Evolutionary conservation across 2,888 invertebrate genomes (phyloP).

Genomic region (Macaria notata): DNA sequence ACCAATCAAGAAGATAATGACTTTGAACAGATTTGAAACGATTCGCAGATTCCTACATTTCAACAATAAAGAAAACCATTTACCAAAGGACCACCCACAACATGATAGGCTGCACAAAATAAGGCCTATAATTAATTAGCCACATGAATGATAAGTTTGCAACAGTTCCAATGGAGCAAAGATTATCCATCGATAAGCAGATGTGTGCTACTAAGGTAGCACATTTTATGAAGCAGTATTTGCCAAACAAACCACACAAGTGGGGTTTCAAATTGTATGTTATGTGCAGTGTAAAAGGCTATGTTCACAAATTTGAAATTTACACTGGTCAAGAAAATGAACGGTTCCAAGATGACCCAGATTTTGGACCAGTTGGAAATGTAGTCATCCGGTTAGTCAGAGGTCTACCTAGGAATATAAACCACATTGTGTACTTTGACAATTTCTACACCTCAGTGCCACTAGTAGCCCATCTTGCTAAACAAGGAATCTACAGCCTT

Average conservation of each 20-base stretch:
- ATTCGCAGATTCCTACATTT: constrained; percentile 43
- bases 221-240: constrained; percentile 39
- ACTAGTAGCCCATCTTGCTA: constrained; percentile 35
- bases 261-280: constrained; percentile 37
- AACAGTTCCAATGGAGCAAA: constrained; percentile 40
- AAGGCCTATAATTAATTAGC: constrained; percentile 42
- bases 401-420: constrained; percentile 40
- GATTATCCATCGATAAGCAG: constrained; percentile 34
- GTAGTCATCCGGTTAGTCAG: constrained; percentile 38
- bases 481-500: constrained; percentile 40
- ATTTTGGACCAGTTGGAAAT: constrained; percentile 42
- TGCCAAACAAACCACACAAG: constrained; percentile 36
- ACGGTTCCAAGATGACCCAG: constrained; percentile 39
- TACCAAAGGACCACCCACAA: constrained; percentile 36
- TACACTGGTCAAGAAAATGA: constrained; percentile 38
- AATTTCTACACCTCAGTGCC: constrained; percentile 43
- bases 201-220: constrained; percentile 47
- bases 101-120: constrained; percentile 43
- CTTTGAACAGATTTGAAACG: constrained; percentile 42
- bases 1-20: constrained; percentile 41
- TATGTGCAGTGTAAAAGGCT: constrained; percentile 34
- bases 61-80: constrained; percentile 43
- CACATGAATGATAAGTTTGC: constrained; percentile 44
- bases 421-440: constrained; percentile 41
- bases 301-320: constrained; percentile 37